phyloP scores from a whole-genome alignment of 2,888 invertebrate genomes.

The Silvanus unidentatus region DNA sequence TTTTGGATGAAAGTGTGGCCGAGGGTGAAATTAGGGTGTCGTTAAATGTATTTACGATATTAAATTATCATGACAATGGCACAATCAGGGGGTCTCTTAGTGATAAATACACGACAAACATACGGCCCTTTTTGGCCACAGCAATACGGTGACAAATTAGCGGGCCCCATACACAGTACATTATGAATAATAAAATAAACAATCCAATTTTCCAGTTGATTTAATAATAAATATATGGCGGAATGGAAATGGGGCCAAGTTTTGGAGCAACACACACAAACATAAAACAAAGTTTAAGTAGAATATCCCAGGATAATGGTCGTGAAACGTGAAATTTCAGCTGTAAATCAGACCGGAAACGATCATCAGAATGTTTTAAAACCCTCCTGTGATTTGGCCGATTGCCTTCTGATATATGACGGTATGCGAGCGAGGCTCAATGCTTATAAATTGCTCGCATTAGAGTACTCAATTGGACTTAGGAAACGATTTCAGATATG shows the following conservation, averaged over 20 bases:
- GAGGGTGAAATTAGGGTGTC: slow-evolving; percentile 46
- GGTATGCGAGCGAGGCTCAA: slow-evolving; percentile 41
- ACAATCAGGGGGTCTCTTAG: slow-evolving; percentile 43
- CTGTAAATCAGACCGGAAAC: slow-evolving; percentile 41
- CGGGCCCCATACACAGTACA: too few relatives aligned
- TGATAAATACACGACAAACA: slow-evolving; percentile 49
- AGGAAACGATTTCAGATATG: slow-evolving; percentile 26
- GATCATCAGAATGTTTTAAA: slow-evolving; percentile 46
- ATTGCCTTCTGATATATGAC: slow-evolving; percentile 47
- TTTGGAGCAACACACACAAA: slow-evolving; percentile 1
- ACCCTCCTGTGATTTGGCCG: slow-evolving; percentile 45
- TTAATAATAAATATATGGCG: background rate
- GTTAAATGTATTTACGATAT: slow-evolving; percentile 50
- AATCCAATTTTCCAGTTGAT: slow-evolving; percentile 9
- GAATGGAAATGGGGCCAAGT: too few relatives aligned
- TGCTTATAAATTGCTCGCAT: slow-evolving; percentile 47
- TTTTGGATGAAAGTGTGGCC: slow-evolving; percentile 9
- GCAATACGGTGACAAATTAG: slow-evolving; percentile 47
- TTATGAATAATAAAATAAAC: slow-evolving; percentile 43
- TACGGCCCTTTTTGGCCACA: slow-evolving; percentile 48
- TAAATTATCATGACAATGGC: slow-evolving; percentile 50
- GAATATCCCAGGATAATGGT: slow-evolving; percentile 33
- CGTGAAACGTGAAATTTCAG: slow-evolving; percentile 31
- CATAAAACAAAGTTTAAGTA: slow-evolving; percentile 21
- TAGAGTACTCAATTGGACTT: slow-evolving; percentile 39